Base-by-base conservation (phyloP, 2,888 invertebrate species). In the Ernsta delagoae region DNA sequence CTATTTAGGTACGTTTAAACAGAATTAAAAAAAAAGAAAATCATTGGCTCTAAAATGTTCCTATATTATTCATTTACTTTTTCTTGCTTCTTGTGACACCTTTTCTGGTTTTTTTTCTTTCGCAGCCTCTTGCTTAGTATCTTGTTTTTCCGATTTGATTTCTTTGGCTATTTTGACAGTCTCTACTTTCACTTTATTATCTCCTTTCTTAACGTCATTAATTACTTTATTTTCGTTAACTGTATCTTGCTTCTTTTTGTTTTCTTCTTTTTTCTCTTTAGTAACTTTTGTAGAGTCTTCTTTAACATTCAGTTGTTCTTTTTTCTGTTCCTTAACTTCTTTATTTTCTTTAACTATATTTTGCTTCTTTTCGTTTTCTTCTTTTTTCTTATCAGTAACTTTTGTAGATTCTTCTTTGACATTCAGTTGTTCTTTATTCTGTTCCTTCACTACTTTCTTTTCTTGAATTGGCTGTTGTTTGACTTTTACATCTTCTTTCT, bases 111-210 rank as follows among this genome's bases (percentile, higher is more conserved):
- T 53, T 7, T 62, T 63, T 39, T 50, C 62, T 39, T 16, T 39
- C 9, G 24, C 1, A 6, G 8, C 5, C 1, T 48, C 45, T 48
- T 61, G 34, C 34, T 61, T 48, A 12, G 3, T 36, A 56, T 64
- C 56, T 64, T 64, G 31, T 5, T 64, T 54, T 31, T 57, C 64
- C 45, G 12, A 12, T 45, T 64, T 65, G n/a, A 9, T 36, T 34
- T 34, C 16, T 3, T 59, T 45, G 5, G 9, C 11, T 2, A 43
- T 43, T 11, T 57, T 31, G 4, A 24, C 5, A 12, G 43, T 8
- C 9, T 56, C 12, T 8, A 45, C 43, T 45, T 57, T 12, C 2
- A 36, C 12, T 59, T 65, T 65, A 0, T 50, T 7, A 3, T 12
- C 65, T 1, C 36, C 59, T 39, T 50, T 59, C 2, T 41, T 41